A percentile compares a stretch with the other conserved stretches of the same genome.
These are phyloP conservation scores for Parus major DNA, from an alignment of 2,113 vertebrate species.

Conservation along the genomic window DNA sequence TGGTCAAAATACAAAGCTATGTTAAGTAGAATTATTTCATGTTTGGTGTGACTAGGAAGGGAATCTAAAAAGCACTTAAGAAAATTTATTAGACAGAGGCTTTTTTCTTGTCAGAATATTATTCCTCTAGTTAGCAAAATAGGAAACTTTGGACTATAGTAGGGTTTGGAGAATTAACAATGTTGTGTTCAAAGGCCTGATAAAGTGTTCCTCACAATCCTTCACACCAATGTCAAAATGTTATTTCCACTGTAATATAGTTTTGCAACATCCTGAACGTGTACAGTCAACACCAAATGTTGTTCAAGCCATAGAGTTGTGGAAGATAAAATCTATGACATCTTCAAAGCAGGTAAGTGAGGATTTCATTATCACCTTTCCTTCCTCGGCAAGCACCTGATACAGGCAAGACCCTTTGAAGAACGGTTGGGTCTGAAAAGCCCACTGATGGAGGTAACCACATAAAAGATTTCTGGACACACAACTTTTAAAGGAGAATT, in stretches of 20 bases:
- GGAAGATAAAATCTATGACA: not conserved
- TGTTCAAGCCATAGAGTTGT: not conserved
- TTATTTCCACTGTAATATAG: not conserved
- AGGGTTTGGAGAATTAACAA: not conserved
- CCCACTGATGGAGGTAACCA: not conserved
- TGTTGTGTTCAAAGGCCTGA: not conserved
- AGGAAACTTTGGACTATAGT: not conserved
- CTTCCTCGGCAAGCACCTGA: not conserved
- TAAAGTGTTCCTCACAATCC: not conserved
- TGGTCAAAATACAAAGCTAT: not conserved
- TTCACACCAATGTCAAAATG: not conserved
- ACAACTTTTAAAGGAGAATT: not conserved
- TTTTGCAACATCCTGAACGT: not conserved
- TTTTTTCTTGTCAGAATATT: not conserved
- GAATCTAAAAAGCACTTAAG: not conserved
- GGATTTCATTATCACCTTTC: not conserved
- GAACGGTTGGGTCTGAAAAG: not conserved
- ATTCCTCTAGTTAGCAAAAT: not conserved
- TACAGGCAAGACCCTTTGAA: not conserved
- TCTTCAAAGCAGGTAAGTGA: not conserved
- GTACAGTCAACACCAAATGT: not conserved
- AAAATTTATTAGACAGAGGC: not conserved
- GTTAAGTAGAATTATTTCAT: not conserved
- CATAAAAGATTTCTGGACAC: not conserved
- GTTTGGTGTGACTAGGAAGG: not conserved